phyloP scores from a whole-genome alignment of 2,797 vertebrate species.

The Florisuga fusca region DNA sequence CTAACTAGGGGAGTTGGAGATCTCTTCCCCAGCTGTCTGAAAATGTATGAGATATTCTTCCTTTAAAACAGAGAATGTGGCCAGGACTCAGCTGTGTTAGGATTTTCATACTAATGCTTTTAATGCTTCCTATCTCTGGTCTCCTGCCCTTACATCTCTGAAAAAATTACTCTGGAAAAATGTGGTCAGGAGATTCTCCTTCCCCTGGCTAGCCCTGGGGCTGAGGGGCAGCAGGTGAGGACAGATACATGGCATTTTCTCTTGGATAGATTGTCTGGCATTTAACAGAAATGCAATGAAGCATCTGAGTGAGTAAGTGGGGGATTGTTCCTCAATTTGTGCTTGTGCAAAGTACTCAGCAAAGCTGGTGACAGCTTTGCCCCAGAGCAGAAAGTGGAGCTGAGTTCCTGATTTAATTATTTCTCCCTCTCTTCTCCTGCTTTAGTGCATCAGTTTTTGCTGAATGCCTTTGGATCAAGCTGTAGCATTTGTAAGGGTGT shows the following conservation, averaged over 20 bases:
- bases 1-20: too few species aligned
- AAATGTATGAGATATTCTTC: background rate
- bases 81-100: background rate
- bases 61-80: background rate
- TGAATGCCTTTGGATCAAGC: background rate
- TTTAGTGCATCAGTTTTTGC: background rate
- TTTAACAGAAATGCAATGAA: background rate
- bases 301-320: accelerated
- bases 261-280: accelerated
- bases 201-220: background rate
- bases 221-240: background rate
- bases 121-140: background rate
- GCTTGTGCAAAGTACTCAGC: accelerated
- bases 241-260: accelerated
- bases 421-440: accelerated
- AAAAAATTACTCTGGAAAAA: background rate
- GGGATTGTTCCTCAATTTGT: background rate
- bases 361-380: background rate
- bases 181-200: background rate
- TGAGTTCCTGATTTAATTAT: background rate
- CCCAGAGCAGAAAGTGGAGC: background rate
- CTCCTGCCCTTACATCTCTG: background rate
- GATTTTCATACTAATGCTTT: accelerated
- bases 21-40: background rate
- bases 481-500: background rate